Percentiles rank a stretch among this genome's conserved stretches.
phyloP scores from a whole-genome alignment of 2,888 invertebrate genomes.

The Pristionchus arcanus region DNA sequence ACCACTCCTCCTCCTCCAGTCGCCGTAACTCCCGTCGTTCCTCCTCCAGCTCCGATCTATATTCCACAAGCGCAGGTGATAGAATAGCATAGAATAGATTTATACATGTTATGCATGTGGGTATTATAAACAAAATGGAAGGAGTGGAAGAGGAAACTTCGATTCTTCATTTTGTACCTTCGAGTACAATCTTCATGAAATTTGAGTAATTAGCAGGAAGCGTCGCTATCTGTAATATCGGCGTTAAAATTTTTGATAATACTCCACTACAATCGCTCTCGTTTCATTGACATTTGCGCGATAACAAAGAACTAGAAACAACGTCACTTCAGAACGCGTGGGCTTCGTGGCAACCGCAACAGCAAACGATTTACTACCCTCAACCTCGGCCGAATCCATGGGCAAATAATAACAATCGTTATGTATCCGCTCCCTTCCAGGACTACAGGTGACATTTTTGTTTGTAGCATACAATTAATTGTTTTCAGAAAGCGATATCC shows the following conservation, averaged over 20 bases:
- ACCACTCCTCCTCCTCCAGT: conserved; percentile 19
- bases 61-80: conserved; percentile 5
- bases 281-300: not conserved
- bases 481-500: conserved; percentile 49
- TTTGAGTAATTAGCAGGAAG: no score
- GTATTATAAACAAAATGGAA: no score
- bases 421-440: not conserved
- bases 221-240: no score
- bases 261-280: not conserved
- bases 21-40: not conserved
- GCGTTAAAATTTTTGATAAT: no score
- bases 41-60: not conserved
- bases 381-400: not conserved
- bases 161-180: no score
- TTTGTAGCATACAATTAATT: not conserved
- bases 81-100: no score
- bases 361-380: conserved; percentile 11
- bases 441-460: not conserved
- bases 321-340: conserved; percentile 14
- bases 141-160: no score
- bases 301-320: not conserved
- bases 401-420: not conserved
- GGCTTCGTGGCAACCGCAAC: conserved; percentile 12
- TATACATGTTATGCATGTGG: no score
- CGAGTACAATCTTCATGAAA: no score